Evolutionary conservation across 2,113 vertebrate species (phyloP).

Genomic region (Podiceps cristatus): DNA sequence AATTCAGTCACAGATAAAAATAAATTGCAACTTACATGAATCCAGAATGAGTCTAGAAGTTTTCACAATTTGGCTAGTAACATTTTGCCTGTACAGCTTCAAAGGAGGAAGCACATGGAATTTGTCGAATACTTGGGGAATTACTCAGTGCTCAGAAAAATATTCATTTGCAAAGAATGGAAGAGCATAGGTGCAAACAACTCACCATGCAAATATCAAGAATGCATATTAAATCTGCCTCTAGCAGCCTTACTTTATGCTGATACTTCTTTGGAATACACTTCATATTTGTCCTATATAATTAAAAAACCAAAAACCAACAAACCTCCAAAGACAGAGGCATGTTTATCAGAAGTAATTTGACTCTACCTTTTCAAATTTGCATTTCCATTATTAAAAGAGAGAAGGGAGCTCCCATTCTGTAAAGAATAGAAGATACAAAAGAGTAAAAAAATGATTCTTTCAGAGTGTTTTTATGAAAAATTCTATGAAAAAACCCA

Average conservation of each 20-base stretch:
- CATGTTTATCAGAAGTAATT: background rate
- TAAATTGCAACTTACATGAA: background rate
- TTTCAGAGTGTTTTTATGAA: background rate
- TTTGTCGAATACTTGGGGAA: background rate
- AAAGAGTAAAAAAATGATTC: background rate
- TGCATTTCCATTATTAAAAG: background rate
- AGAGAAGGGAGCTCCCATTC: background rate
- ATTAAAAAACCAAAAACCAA: background rate
- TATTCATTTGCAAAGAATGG: background rate
- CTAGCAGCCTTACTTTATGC: background rate
- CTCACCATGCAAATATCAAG: background rate
- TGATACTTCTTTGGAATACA: background rate
- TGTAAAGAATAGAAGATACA: background rate
- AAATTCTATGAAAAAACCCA: background rate
- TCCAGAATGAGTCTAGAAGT: background rate
- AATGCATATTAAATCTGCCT: background rate
- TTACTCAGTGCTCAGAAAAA: slow-evolving; percentile 7
- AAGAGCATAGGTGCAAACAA: background rate
- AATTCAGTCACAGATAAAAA: background rate
- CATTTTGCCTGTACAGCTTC: background rate
- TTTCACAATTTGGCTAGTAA: background rate
- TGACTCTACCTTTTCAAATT: background rate
- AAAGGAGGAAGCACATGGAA: background rate
- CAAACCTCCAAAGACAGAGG: background rate
- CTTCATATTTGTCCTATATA: background rate